These are phyloP conservation scores for Drymonia ruficornis DNA, from an alignment of 2,888 invertebrate species.

Conservation along the genomic window DNA sequence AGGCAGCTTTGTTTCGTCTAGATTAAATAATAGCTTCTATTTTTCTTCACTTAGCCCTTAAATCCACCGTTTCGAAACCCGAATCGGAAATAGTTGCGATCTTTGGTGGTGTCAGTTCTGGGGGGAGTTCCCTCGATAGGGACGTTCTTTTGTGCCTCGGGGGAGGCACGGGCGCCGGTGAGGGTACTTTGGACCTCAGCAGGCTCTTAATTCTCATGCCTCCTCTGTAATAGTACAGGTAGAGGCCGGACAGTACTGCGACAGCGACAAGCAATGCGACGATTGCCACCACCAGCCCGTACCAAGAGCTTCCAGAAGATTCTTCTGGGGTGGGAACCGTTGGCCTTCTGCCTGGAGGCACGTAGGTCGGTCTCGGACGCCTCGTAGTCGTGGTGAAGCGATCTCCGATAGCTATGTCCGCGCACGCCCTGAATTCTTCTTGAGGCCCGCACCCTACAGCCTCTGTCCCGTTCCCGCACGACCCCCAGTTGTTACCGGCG, in stretches of 20 bases:
- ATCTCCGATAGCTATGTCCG: conserved; percentile 90
- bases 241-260: conserved; percentile 87
- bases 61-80: conserved; percentile 79
- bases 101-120: conserved; percentile 68
- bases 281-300: conserved; percentile 86
- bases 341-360: conserved; percentile 71
- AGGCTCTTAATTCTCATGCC: conserved; percentile 87
- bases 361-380: conserved; percentile 74
- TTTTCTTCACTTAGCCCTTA: conserved; percentile 61
- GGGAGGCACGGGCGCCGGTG: conserved; percentile 72
- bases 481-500: conserved; percentile 94
- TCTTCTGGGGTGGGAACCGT: conserved; percentile 73
- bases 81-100: conserved; percentile 66
- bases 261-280: conserved; percentile 87
- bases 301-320: conserved; percentile 76
- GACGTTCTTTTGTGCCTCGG: conserved; percentile 74
- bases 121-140: conserved; percentile 68
- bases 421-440: conserved; percentile 94
- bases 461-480: conserved; percentile 89
- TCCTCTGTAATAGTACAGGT: conserved; percentile 91
- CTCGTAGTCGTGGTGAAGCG: conserved; percentile 71
- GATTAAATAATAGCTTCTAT: background rate
- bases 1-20: conserved; percentile 34
- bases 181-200: conserved; percentile 75
- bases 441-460: conserved; percentile 95